phyloP scores from a whole-genome alignment of 2,797 vertebrate species.

The Mus minutoides region DNA sequence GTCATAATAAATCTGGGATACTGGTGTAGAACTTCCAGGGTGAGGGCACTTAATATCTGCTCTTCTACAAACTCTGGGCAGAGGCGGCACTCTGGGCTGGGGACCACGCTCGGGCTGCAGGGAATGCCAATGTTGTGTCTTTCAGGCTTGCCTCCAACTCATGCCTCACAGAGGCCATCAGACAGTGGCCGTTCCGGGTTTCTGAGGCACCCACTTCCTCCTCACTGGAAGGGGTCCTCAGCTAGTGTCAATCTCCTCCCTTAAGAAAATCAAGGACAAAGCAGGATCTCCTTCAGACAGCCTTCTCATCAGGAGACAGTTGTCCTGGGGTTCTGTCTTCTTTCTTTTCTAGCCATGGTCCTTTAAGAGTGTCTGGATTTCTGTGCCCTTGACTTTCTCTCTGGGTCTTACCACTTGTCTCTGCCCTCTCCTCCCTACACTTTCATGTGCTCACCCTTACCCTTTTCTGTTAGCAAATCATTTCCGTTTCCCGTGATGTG shows the following conservation, averaged over 20 bases:
- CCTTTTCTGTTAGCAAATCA: background rate
- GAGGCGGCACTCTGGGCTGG: background rate
- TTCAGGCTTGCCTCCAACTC: rapidly evolving
- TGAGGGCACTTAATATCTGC: background rate
- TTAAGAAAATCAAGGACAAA: background rate
- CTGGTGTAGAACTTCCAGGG: background rate
- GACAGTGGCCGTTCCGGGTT: background rate
- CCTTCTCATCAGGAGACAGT: background rate
- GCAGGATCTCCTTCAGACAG: background rate
- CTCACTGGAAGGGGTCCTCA: background rate
- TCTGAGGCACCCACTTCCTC: background rate
- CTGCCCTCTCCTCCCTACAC: background rate
- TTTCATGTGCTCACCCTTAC: background rate
- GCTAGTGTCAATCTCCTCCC: rapidly evolving
- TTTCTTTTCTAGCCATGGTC: background rate
- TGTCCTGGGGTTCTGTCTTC: background rate
- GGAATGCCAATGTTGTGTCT: background rate
- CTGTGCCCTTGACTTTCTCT: background rate
- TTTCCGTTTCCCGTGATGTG: background rate
- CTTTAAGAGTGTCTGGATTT: background rate
- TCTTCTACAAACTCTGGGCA: too few relatives aligned
- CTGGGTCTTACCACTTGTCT: background rate
- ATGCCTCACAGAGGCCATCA: rapidly evolving
- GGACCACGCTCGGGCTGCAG: background rate
- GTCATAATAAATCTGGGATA: background rate